Base-by-base conservation (phyloP, 2,797 vertebrate species). In the Poeciliopsis paucimaculata region DNA sequence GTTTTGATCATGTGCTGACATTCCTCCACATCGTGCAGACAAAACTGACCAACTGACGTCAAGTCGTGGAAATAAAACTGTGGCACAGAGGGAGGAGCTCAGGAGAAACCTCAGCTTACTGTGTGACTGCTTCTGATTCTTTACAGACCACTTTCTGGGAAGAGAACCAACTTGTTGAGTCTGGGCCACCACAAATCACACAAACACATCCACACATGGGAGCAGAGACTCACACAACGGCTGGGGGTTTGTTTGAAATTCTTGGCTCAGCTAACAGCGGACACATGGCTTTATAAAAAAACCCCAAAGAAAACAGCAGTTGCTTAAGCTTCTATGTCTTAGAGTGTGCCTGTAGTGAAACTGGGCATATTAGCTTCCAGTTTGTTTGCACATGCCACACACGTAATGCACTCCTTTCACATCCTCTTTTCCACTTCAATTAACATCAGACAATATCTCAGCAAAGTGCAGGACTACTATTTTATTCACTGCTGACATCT, bases 361-460 rank as follows among this genome's bases (percentile, higher is more conserved):
- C 83, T 74, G 89, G 86, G 81, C 84, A 90, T 85, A 89, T 85
- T 91, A 82, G 85, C 81, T 93, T 86, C 89, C 79, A 88, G 79
- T 83, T 90, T 94, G 91, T 93, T 93, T 93, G 92, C 87, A 87
- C 91, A 94, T 90, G 84, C 89, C 90, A 85, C 70, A 73, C 84
- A 92, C 36, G 84, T 92, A 92, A 92, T 91, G 89, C 90, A 93
- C 90, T 93, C 91, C 88, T 90, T 84, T 89, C 78, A 84, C 84
- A 87, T 90, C 87, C 84, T 86, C 83, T 87, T 83, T 68, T 86
- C 84, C 71, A 84, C 82, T 85, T 83, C 82, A 90, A 85, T 87
- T 88, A 77, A 84, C 57, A 46, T 45, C 77, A 53, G 72, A 60
- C 64, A 68, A 43, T 80, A 72, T 83, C 51, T 83, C 75, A 68